Base-by-base conservation (phyloP, 2,797 vertebrate species). In the Gouania willdenowi region DNA sequence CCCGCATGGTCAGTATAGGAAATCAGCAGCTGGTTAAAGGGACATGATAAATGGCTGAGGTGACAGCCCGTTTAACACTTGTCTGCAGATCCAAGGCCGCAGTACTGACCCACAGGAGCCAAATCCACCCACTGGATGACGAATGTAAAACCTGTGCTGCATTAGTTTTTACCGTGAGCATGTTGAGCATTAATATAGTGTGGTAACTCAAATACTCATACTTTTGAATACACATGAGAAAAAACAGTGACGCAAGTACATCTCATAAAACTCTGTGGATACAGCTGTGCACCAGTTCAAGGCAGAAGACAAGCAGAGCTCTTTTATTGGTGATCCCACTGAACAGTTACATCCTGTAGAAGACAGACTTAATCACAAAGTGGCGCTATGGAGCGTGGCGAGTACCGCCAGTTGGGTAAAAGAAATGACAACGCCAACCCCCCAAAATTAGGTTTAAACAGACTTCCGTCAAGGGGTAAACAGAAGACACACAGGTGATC, bases 61-160 rank as follows among this genome's bases (percentile, higher is more conserved):
- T 35, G 40, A 65, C 63, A 55, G 51, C 30, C 23, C 61, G 41
- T 16, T 49, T 79, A 70, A 64, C 46, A 67, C 37, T 42, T 27
- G 52, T 34, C 39, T 29, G 27, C 44, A 41, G 23, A 59, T 18
- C 36, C 45, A 25, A n/a, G 10, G 22, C 19, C 20, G 10, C 9
- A 6, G n/a, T n/a, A n/a, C n/a, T n/a, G n/a, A n/a, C n/a, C n/a
- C 22, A 25, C 5, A 25, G 11, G 26, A 3, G 12, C 1, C 11
- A 12, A 26, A 9, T 7, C 1, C 5, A 12, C 31, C 30, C n/a
- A 13, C 13, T 3, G 13, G 14, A 3, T 13, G 14, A 14, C 3
- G 13, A 14, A 14, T 3, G 13, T 14, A 14, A n/a, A 14, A 14
- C 2, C 13, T 14, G 3, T n/a, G n/a, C n/a, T n/a, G n/a, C n/a